These are phyloP conservation scores for Notodonta dromedarius DNA, from an alignment of 2,888 invertebrate species.

Conservation along the genomic window DNA sequence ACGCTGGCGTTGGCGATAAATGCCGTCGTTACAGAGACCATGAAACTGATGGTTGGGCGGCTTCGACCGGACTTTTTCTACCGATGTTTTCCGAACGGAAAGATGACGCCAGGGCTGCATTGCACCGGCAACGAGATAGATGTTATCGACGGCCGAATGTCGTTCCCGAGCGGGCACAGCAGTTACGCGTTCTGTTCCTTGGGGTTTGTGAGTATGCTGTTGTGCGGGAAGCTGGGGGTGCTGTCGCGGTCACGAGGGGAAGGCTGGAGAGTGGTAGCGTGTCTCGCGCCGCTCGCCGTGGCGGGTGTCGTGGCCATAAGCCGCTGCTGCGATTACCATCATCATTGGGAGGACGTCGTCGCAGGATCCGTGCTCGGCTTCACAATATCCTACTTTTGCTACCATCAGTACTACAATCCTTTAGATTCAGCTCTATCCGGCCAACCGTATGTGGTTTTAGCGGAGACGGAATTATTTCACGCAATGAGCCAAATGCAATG, in stretches of 20 bases:
- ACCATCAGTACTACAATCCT: slow-evolving; percentile 88
- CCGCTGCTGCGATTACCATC: slow-evolving; percentile 93
- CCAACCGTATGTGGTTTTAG: slow-evolving; percentile 33
- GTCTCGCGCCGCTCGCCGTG: slow-evolving; percentile 85
- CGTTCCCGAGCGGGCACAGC: slow-evolving; percentile 95
- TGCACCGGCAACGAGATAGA: slow-evolving; percentile 86
- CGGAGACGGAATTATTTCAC: slow-evolving; percentile 22
- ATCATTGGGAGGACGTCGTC: slow-evolving; percentile 93
- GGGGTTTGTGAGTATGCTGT: slow-evolving; percentile 88
- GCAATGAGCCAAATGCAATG: slow-evolving; percentile 24
- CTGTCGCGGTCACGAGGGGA: slow-evolving; percentile 85
- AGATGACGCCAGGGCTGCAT: slow-evolving; percentile 63
- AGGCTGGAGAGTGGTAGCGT: slow-evolving; percentile 84
- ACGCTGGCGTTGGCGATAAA: slow-evolving; percentile 86
- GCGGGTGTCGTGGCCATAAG: slow-evolving; percentile 88
- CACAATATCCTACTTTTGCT: slow-evolving; percentile 85
- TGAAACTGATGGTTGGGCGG: slow-evolving; percentile 86
- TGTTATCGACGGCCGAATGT: slow-evolving; percentile 91
- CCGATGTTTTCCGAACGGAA: slow-evolving; percentile 92
- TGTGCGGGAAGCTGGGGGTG: slow-evolving; percentile 87
- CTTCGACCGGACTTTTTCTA: slow-evolving; percentile 93
- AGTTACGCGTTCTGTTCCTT: slow-evolving; percentile 91
- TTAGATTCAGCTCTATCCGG: slow-evolving; percentile 45
- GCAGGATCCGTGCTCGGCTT: slow-evolving; percentile 88
- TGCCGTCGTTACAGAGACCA: slow-evolving; percentile 85